phyloP scores from a whole-genome alignment of 2,113 vertebrate genomes.

The Corapipo altera region DNA sequence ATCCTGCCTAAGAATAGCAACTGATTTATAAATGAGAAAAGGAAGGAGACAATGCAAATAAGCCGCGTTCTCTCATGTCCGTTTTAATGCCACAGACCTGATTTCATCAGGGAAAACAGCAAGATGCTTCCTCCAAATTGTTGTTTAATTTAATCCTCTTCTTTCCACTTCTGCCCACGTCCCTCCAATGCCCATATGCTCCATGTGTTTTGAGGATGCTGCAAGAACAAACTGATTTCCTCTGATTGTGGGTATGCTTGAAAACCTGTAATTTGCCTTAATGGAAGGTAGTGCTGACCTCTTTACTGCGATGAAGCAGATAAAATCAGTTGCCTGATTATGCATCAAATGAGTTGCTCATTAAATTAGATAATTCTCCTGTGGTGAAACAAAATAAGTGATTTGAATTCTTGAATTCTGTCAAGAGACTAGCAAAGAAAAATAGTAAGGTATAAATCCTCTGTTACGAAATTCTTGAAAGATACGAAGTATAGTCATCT shows the following conservation, averaged over 20 bases:
- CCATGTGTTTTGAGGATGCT: not conserved
- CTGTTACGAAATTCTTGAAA: not conserved
- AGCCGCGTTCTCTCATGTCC: not conserved
- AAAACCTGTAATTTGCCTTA: constrained; percentile 8
- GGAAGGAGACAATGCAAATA: not conserved
- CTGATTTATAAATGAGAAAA: constrained; percentile 4
- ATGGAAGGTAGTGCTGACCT: not conserved
- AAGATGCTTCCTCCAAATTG: constrained; percentile 20
- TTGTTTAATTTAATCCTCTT: constrained; percentile 26
- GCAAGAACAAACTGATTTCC: not conserved
- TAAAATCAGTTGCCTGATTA: not conserved
- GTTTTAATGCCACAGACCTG: not conserved
- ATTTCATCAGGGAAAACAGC: constrained; percentile 4
- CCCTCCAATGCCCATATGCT: not conserved
- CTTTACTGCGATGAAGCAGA: not conserved
- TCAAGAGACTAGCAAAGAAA: not conserved
- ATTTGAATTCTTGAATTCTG: not conserved
- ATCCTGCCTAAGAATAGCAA: not conserved
- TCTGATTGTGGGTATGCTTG: not conserved
- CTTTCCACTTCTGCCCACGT: not conserved
- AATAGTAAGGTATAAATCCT: not conserved
- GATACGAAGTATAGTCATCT: not conserved
- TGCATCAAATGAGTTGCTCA: not conserved
- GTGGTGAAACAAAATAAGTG: not conserved
- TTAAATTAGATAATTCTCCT: not conserved